Evolutionary conservation across 2,797 vertebrate genomes (phyloP).

Genomic region (Rhinella marina): DNA sequence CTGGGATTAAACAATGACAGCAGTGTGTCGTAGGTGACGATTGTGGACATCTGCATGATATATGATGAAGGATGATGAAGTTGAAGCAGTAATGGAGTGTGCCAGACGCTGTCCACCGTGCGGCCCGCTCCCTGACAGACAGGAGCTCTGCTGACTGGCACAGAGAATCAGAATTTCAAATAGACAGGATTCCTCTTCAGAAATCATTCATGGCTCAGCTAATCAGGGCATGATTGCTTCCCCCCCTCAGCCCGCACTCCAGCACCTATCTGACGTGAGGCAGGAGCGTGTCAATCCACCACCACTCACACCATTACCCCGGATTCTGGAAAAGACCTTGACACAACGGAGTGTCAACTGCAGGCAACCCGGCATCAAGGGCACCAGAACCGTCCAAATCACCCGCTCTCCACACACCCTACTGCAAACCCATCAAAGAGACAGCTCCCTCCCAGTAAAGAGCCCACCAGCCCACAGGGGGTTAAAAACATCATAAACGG

Average conservation of each 20-base stretch:
- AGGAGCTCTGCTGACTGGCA: constrained; percentile 17
- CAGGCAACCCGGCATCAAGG: background rate
- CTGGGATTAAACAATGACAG: background rate
- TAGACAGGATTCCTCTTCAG: constrained; percentile 45
- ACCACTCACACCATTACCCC: constrained; percentile 4
- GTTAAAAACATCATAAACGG: background rate
- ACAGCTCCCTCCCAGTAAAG: background rate
- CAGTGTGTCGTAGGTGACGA: background rate
- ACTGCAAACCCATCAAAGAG: background rate
- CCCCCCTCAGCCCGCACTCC: background rate
- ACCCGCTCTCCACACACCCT: background rate
- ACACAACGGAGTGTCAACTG: background rate
- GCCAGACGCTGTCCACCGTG: background rate
- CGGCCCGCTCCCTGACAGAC: constrained; percentile 32
- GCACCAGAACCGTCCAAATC: background rate
- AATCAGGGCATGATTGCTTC: constrained; percentile 52
- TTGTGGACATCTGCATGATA: background rate
- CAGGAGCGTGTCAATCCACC: constrained; percentile 11
- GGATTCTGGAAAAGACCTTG: constrained; percentile 6
- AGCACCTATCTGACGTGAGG: constrained; percentile 16
- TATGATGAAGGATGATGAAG: background rate
- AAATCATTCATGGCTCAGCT: constrained; percentile 38
- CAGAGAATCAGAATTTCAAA: constrained; percentile 54
- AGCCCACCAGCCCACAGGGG: background rate
- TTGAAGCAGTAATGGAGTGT: background rate